These are phyloP conservation scores for Poecilia gillii DNA, from an alignment of 2,797 vertebrate species.

Conservation along the genomic window DNA sequence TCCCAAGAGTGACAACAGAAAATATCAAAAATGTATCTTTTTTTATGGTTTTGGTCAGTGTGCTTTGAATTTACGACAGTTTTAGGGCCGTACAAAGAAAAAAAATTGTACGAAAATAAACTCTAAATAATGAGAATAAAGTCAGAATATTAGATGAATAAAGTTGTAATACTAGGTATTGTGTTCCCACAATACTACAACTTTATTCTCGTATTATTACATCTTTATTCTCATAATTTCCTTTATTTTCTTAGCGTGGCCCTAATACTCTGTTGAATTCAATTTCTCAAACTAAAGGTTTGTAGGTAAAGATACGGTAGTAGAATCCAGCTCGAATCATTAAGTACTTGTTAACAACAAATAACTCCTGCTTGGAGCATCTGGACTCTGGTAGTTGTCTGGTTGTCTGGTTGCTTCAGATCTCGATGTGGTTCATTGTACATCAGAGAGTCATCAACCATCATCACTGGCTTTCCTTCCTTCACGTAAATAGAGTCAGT, in stretches of 20 bases:
- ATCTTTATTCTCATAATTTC: no score
- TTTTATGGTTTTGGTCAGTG: not conserved
- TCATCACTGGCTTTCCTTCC: slow-evolving; percentile 36
- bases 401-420: slow-evolving; percentile 32
- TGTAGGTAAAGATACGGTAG: not conserved
- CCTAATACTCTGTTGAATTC: not conserved
- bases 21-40: not conserved
- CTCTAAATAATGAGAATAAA: no score
- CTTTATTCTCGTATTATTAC: no score
- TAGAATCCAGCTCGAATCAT: not conserved
- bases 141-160: no score
- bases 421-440: slow-evolving; percentile 36
- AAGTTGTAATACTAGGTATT: not conserved
- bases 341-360: slow-evolving; percentile 15
- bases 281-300: not conserved
- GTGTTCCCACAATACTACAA: not conserved
- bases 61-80: not conserved
- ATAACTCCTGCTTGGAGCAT: slow-evolving; percentile 22
- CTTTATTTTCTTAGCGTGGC: no score
- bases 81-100: no score
- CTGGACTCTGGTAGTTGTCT: slow-evolving; percentile 39
- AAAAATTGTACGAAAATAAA: no score
- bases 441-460: slow-evolving; percentile 45
- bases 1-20: not conserved
- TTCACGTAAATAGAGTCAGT: slow-evolving; percentile 45